phyloP scores from a whole-genome alignment of 2,888 invertebrate genomes.

The Charanyca ferruginea region DNA sequence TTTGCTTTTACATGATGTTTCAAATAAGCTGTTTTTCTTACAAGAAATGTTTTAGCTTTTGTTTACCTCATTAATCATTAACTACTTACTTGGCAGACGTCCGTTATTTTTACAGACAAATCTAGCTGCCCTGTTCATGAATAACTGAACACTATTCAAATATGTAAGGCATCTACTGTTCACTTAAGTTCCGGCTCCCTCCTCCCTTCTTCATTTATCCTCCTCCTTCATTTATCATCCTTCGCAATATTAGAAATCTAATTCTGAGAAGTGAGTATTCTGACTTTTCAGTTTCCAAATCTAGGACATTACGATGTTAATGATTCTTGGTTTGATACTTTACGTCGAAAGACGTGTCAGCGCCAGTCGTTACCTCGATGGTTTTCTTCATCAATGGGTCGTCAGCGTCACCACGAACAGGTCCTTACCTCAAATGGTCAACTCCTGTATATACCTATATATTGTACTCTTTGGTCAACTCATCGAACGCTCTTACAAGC shows the following conservation, averaged over 20 bases:
- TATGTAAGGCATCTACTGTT: slow-evolving; percentile 39
- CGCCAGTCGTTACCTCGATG: too few species aligned
- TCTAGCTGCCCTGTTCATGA: slow-evolving; percentile 25
- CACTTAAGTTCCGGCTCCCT: slow-evolving; percentile 40
- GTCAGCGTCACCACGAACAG: too few species aligned
- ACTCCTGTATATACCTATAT: too few species aligned
- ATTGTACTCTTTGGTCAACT: too few species aligned
- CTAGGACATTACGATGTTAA: background rate
- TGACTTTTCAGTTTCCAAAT: slow-evolving; percentile 10
- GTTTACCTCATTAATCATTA: background rate
- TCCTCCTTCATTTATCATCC: slow-evolving; percentile 41
- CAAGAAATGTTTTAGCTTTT: background rate
- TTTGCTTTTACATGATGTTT: background rate
- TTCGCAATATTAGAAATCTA: slow-evolving; percentile 30
- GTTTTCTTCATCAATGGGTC: too few species aligned
- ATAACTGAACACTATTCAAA: slow-evolving; percentile 49
- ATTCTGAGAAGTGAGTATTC: slow-evolving; percentile 12
- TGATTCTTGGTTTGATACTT: background rate
- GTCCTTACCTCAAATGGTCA: too few species aligned
- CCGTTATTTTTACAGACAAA: slow-evolving; percentile 11
- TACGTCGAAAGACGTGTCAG: too few species aligned
- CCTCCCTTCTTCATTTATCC: slow-evolving; percentile 45
- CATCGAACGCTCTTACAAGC: too few species aligned
- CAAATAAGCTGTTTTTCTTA: background rate
- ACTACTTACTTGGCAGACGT: slow-evolving; percentile 3